These are phyloP conservation scores for Andrena marginata DNA, from an alignment of 2,888 invertebrate genomes.

Conservation along the genomic window DNA sequence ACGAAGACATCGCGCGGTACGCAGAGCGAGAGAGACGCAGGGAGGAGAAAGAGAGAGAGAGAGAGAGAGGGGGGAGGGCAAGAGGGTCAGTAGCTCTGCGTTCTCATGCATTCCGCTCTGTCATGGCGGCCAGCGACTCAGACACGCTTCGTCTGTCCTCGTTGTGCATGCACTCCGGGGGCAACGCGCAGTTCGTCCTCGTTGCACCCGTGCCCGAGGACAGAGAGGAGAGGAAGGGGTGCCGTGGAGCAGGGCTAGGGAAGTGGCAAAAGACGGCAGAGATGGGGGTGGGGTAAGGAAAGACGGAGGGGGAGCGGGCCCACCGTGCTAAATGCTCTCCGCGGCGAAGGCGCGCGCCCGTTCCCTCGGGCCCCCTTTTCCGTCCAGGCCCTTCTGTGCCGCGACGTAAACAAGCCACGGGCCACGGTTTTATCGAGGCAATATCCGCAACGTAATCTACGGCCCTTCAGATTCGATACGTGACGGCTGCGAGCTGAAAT, in stretches of 20 bases:
- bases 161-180: conserved; percentile 73
- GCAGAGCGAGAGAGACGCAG: conserved; percentile 22
- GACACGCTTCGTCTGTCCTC: conserved; percentile 72
- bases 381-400: conserved; percentile 61
- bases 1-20: conserved; percentile 30
- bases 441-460: conserved; percentile 11
- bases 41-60: background rate
- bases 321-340: conserved; percentile 81
- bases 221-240: conserved; percentile 45
- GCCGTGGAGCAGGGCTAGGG: conserved; percentile 42
- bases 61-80: conserved; percentile 43
- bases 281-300: conserved; percentile 47
- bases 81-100: conserved; percentile 83
- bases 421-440: conserved; percentile 25
- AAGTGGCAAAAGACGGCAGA: conserved; percentile 54
- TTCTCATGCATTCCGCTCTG: conserved; percentile 84
- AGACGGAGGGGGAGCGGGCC: conserved; percentile 71
- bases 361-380: conserved; percentile 69
- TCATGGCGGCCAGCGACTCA: conserved; percentile 81
- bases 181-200: conserved; percentile 70
- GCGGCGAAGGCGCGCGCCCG: conserved; percentile 73
- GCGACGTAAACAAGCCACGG: conserved; percentile 81
- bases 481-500: too few relatives aligned
- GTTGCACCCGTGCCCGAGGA: conserved; percentile 49
- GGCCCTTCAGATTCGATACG: too few relatives aligned